Evolutionary conservation across 2,113 vertebrate genomes (phyloP), one percentile per base, ranked within the genome.

Genomic region (Oncorhynchus masou): DNA sequence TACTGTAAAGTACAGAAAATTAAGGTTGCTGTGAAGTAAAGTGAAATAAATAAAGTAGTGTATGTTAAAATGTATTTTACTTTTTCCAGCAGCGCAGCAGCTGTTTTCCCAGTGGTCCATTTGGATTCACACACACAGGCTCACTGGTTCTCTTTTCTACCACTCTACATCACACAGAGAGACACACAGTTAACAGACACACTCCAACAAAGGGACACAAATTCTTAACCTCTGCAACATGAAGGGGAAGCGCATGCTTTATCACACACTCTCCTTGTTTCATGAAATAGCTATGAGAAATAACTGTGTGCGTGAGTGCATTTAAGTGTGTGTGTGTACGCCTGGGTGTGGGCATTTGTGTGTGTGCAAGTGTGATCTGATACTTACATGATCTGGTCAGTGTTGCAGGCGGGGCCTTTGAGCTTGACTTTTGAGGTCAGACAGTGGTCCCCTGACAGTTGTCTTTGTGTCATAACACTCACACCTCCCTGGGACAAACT

Each of bases 321-420:
- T 45, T 9, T 45, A 45, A 22, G n/a, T 62, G n/a, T 62, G n/a
- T 45, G 8, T 45, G 39, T 62, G 20, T 62, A 22, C 7, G n/a
- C 22, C 5, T 62, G 59, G 19, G 20, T 62, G 19, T 24, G 59
- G n/a, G 19, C 19, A 45, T 45, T 11, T 45, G 39, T 62, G 59
- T 60, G 20, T 39, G 74, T 57, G 34, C 24, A 3, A 57, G 66
- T 59, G 66, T 49, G 20, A 1, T 68, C 9, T 66, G 39, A 5
- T 77, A 91, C 92, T 91, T 80, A 94, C 93, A 94, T 93, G 25
- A 94, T 88, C 68, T 91, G 90, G 24, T 85, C 16, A 27, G 71
- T 87, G 49, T 77, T 31, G 48, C 94, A 94, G 64, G 25, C 81
- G 27, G 86, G 73, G 74, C 78, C 85, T 70, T 70, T 85, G 3